phyloP scores from a whole-genome alignment of 1,140 invertebrate genomes.

The Brachionus manjavacas region DNA sequence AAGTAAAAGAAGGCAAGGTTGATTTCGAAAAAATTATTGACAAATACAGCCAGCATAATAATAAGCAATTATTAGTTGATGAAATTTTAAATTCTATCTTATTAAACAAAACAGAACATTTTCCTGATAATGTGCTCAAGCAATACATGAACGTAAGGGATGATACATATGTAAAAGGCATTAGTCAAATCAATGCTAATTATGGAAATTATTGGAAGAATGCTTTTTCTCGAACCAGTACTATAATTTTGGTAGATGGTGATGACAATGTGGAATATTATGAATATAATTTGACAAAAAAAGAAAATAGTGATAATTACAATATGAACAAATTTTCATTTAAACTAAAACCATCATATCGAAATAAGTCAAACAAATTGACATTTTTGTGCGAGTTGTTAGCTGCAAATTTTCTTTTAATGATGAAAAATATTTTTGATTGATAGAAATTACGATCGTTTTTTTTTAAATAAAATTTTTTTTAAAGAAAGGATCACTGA shows the following conservation, averaged over 20 bases:
- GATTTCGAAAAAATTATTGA: background rate
- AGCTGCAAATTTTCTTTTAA: background rate
- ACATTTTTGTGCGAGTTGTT: background rate
- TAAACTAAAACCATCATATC: constrained; percentile 5
- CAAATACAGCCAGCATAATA: background rate
- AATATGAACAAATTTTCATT: constrained; percentile 23
- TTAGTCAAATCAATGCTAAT: constrained; percentile 25
- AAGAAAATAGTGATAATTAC: background rate
- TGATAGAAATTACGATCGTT: background rate
- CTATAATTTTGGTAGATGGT: constrained; percentile 35
- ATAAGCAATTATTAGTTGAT: constrained; percentile 14
- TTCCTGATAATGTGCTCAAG: background rate
- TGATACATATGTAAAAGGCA: background rate
- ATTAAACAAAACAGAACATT: background rate
- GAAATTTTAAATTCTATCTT: background rate
- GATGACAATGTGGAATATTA: constrained; percentile 41
- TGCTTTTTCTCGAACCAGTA: constrained; percentile 26
- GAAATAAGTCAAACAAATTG: background rate
- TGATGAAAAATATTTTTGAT: background rate
- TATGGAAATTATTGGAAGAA: constrained; percentile 42
- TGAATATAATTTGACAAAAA: constrained; percentile 40
- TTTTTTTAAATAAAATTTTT: too few species aligned
- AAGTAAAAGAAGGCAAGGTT: background rate
- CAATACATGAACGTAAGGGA: background rate
- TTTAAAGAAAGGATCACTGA: too few species aligned